These are phyloP conservation scores for Agonopterix heracliana DNA, from an alignment of 2,888 invertebrate genomes.

Conservation along the genomic window DNA sequence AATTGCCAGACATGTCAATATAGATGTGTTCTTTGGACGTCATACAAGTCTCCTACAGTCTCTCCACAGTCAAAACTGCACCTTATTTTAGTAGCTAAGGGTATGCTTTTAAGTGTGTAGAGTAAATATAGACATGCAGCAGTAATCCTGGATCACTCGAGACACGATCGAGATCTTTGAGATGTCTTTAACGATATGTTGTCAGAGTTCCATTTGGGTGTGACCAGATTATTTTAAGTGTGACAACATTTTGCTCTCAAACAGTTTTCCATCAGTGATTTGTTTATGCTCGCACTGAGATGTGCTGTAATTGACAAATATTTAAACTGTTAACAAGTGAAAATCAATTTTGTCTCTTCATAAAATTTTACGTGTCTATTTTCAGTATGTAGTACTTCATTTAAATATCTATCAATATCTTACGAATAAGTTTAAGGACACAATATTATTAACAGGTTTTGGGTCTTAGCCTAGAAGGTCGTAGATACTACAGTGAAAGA, in stretches of 20 bases:
- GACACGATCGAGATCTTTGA: conserved; percentile 40
- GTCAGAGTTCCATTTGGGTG: conserved; percentile 15
- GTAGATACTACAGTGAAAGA: too few relatives aligned
- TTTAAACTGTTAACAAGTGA: neutral
- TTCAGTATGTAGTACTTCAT: too few relatives aligned
- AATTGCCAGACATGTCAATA: conserved; percentile 41
- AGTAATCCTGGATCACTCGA: conserved; percentile 59
- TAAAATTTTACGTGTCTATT: too few relatives aligned
- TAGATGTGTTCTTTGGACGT: conserved; percentile 23
- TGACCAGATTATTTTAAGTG: conserved; percentile 8
- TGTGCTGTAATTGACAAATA: too few relatives aligned
- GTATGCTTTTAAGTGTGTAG: conserved; percentile 9
- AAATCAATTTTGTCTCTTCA: too few relatives aligned
- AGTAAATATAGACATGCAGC: conserved; percentile 11
- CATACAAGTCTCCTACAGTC: conserved; percentile 17
- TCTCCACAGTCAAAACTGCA: conserved; percentile 4
- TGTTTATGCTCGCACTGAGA: too few relatives aligned
- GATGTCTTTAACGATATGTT: conserved; percentile 26
- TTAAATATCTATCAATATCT: too few relatives aligned
- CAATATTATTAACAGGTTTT: too few relatives aligned
- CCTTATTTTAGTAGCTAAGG: conserved; percentile 6
- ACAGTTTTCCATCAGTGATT: too few relatives aligned
- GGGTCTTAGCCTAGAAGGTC: too few relatives aligned
- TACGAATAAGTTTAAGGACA: too few relatives aligned
- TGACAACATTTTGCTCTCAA: neutral